Percentiles rank a stretch among this genome's conserved stretches.
Conservation (phyloP, 2,888 invertebrate species). For the Nomada lathburiana region DNA sequence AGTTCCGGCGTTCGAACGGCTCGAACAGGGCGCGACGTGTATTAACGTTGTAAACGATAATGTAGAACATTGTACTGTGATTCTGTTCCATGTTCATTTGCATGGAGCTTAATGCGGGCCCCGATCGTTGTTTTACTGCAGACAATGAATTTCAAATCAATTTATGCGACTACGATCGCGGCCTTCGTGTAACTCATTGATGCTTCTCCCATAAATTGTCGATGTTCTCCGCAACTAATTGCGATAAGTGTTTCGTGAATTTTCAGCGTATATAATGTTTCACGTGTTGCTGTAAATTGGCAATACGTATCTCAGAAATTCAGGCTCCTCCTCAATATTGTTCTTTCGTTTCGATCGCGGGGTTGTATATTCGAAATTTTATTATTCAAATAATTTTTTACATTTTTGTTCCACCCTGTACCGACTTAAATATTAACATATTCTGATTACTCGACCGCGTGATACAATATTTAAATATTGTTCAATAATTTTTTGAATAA, state of each 20-base stretch:
- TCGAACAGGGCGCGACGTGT: constrained; percentile 47
- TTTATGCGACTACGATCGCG: constrained; percentile 63
- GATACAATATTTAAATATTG: no score
- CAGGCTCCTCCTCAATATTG: neutral
- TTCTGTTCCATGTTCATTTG: constrained; percentile 63
- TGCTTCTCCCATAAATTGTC: constrained; percentile 35
- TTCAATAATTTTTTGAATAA: no score
- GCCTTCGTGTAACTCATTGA: constrained; percentile 54
- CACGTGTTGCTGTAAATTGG: neutral
- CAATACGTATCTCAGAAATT: neutral
- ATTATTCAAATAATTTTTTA: no score
- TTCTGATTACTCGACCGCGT: no score
- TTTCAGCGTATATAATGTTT: constrained; percentile 1
- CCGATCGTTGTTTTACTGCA: constrained; percentile 67
- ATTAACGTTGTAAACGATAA: constrained; percentile 69
- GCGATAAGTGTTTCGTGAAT: constrained; percentile 13
- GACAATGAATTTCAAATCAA: constrained; percentile 69
- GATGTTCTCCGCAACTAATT: constrained; percentile 38
- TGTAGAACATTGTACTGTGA: constrained; percentile 65
- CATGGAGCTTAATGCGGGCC: constrained; percentile 65
- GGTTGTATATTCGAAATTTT: neutral
- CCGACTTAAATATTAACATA: no score
- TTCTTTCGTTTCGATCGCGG: neutral
- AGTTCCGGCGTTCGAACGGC: neutral
- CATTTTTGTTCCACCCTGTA: no score